Evolutionary conservation across 92 coral and sea anemone species (phyloP).

Genomic region (Nematostella vectensis): DNA sequence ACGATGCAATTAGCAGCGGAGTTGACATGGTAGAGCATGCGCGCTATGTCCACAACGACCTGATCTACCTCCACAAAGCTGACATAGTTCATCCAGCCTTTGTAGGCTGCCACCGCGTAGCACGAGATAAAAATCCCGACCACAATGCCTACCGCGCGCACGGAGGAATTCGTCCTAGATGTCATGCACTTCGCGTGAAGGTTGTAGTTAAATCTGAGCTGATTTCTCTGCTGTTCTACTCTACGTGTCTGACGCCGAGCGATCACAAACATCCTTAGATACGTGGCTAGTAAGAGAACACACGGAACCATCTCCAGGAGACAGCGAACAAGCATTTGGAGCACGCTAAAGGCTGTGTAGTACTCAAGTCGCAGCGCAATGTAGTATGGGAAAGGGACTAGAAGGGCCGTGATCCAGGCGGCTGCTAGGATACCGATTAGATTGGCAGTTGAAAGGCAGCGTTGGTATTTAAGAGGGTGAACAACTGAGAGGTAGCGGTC

Average conservation of each 20-base stretch:
- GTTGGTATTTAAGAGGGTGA: constrained; percentile 20
- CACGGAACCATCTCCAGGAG: constrained; percentile 25
- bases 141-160: constrained; percentile 18
- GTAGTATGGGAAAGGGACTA: constrained; percentile 23
- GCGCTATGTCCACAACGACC: constrained; percentile 11
- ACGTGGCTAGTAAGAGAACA: constrained; percentile 10
- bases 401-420: constrained; percentile 16
- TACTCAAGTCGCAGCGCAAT: constrained; percentile 4
- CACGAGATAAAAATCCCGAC: constrained; percentile 14
- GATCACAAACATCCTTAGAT: constrained; percentile 18
- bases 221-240: constrained; percentile 17
- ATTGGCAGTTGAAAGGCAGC: constrained; percentile 4
- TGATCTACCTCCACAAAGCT: constrained; percentile 3
- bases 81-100: constrained; percentile 29
- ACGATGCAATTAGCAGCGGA: constrained; percentile 34
- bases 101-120: constrained; percentile 28
- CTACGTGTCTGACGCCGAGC: constrained; percentile 13
- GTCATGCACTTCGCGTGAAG: not conserved
- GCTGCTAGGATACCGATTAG: constrained; percentile 4
- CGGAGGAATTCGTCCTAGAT: constrained; percentile 13
- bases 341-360: not conserved
- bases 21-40: constrained; percentile 26
- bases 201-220: constrained; percentile 17
- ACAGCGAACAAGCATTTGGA: constrained; percentile 26
- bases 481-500: constrained; percentile 27